Conservation (phyloP, 2,113 vertebrate genomes). For the Sinocyclocheilus anophthalmus region DNA sequence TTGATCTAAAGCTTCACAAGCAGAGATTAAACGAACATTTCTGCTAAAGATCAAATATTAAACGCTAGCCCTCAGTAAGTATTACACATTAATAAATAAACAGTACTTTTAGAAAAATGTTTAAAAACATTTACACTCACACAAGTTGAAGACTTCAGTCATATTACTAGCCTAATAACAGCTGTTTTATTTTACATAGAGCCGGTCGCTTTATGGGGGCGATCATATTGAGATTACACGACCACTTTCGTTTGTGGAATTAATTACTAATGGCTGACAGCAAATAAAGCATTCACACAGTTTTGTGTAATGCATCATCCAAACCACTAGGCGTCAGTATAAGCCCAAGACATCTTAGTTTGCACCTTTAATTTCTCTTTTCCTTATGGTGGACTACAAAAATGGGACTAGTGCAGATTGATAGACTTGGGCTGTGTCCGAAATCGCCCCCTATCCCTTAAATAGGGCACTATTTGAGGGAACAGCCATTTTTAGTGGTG, state of each 20-base stretch:
- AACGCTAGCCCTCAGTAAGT: background rate
- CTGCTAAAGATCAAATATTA: background rate
- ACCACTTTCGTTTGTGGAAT: background rate
- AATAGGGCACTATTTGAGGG: no score
- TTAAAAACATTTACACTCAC: no score
- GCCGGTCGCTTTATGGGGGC: no score
- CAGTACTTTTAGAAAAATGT: no score
- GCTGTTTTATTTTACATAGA: background rate
- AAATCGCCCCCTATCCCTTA: no score
- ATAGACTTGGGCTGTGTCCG: background rate
- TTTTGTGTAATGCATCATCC: constrained; percentile 6
- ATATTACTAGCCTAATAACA: no score
- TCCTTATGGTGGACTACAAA: background rate
- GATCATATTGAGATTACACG: background rate
- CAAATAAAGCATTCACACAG: background rate
- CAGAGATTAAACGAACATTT: background rate
- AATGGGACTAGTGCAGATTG: background rate
- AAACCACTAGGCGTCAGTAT: background rate
- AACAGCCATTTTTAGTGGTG: no score
- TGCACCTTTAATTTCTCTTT: background rate
- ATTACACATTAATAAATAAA: background rate
- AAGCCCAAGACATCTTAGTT: background rate
- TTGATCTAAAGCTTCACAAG: background rate
- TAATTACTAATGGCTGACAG: background rate
- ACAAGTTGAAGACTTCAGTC: no score